Conservation (phyloP, 1,140 invertebrate species). For the Drosophila sechellia region DNA sequence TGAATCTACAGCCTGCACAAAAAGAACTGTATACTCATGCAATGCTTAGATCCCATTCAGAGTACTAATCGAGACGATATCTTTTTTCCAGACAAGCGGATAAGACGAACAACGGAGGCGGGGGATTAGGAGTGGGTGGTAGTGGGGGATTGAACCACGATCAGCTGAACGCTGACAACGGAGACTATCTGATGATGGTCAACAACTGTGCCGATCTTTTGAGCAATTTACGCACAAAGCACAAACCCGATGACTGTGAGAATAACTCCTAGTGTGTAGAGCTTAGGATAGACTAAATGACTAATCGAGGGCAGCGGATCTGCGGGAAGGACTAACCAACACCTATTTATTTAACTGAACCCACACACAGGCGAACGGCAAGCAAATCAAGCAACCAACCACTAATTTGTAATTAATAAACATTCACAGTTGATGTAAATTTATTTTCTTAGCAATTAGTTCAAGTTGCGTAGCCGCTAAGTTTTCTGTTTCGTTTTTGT, state of each 20-base stretch:
- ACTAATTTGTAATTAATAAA: slow-evolving; percentile 70
- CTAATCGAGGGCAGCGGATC: slow-evolving; percentile 27
- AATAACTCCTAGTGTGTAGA: slow-evolving; percentile 84
- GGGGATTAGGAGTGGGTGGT: slow-evolving; percentile 27
- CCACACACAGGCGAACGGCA: slow-evolving; percentile 25
- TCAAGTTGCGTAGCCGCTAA: slow-evolving; percentile 30
- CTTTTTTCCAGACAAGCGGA: slow-evolving; percentile 64
- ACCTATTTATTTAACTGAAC: slow-evolving; percentile 73
- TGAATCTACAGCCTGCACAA: background rate
- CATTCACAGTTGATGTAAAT: slow-evolving; percentile 66
- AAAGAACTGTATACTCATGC: background rate
- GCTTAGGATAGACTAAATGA: slow-evolving; percentile 64
- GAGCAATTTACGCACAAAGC: slow-evolving; percentile 84
- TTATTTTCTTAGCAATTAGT: slow-evolving; percentile 39
- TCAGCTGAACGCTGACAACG: slow-evolving; percentile 69
- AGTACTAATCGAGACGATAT: background rate
- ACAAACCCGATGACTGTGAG: slow-evolving; percentile 85
- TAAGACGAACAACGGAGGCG: slow-evolving; percentile 62
- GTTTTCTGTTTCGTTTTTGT: slow-evolving; percentile 47
- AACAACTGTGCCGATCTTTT: slow-evolving; percentile 84
- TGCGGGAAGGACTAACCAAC: slow-evolving; percentile 56
- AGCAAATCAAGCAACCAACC: slow-evolving; percentile 25
- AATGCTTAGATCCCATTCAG: background rate
- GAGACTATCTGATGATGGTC: slow-evolving; percentile 84
- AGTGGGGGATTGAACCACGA: slow-evolving; percentile 52